A percentile compares a stretch with the other conserved stretches of the same genome.
Evolutionary conservation across 2,888 invertebrate genomes (phyloP).

Genomic region (Perithous albicinctus): DNA sequence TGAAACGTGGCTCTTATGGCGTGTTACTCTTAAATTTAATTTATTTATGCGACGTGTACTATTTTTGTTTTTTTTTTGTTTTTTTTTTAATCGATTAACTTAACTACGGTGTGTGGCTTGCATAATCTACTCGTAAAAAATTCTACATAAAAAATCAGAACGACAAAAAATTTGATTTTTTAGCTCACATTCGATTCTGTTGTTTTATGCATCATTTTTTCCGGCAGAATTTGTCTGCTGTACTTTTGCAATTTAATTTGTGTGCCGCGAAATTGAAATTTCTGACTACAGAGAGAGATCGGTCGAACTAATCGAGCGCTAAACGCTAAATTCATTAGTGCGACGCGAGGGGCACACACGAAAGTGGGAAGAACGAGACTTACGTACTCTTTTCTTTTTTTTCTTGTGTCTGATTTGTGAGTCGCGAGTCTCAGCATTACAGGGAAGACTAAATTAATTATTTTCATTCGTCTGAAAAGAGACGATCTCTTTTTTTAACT

Average conservation of each 20-base stretch:
- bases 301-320: slow-evolving; percentile 30
- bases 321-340: slow-evolving; percentile 36
- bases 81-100: slow-evolving; percentile 12
- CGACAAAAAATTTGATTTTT: background rate
- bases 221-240: background rate
- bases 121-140: background rate
- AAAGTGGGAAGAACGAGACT: slow-evolving; percentile 51
- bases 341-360: slow-evolving; percentile 12
- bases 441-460: slow-evolving; percentile 59
- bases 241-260: background rate
- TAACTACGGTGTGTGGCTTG: slow-evolving; percentile 24
- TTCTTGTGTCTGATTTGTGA: background rate
- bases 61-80: too few relatives aligned
- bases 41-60: slow-evolving; percentile 16
- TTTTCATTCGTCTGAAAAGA: slow-evolving; percentile 10
- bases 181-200: background rate
- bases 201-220: background rate
- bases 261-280: slow-evolving; percentile 11
- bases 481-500: background rate
- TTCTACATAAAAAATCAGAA: background rate
- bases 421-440: slow-evolving; percentile 16
- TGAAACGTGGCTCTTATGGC: slow-evolving; percentile 11
- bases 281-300: slow-evolving; percentile 29
- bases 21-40: slow-evolving; percentile 23
- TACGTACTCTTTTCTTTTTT: slow-evolving; percentile 1